Conservation (phyloP, 2,797 vertebrate genomes). For the Pteropus rufus region DNA sequence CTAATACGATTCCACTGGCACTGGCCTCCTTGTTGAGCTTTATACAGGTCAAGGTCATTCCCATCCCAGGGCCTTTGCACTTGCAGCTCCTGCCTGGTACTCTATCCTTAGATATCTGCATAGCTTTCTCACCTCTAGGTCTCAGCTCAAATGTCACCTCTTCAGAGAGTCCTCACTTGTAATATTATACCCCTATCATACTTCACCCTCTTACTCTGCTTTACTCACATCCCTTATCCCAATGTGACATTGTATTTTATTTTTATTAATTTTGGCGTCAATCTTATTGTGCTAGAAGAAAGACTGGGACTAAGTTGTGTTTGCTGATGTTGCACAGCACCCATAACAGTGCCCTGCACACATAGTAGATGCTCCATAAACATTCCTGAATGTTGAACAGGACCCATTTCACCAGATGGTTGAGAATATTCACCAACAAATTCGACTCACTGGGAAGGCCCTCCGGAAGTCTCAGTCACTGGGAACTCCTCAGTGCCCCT, state of each 20-base stretch:
- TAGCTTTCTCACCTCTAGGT: neutral
- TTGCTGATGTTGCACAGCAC: neutral
- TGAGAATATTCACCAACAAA: neutral
- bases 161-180: neutral
- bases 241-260: neutral
- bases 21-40: neutral
- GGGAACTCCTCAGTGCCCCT: neutral
- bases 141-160: neutral
- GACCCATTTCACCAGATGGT: neutral
- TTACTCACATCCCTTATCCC: neutral
- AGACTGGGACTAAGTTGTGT: neutral
- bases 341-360: neutral
- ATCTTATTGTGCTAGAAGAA: neutral
- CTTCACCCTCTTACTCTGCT: neutral
- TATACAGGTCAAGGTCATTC: neutral
- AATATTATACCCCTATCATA: neutral
- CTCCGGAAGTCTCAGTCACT: neutral
- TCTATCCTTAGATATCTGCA: neutral
- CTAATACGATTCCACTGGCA: fast-evolving
- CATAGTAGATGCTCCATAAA: neutral
- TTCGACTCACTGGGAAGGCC: neutral
- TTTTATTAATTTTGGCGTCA: neutral
- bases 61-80: neutral
- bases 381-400: neutral
- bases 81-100: neutral